Evolutionary conservation across 2,888 invertebrate species (phyloP).

Genomic region (Drosophila testacea): DNA sequence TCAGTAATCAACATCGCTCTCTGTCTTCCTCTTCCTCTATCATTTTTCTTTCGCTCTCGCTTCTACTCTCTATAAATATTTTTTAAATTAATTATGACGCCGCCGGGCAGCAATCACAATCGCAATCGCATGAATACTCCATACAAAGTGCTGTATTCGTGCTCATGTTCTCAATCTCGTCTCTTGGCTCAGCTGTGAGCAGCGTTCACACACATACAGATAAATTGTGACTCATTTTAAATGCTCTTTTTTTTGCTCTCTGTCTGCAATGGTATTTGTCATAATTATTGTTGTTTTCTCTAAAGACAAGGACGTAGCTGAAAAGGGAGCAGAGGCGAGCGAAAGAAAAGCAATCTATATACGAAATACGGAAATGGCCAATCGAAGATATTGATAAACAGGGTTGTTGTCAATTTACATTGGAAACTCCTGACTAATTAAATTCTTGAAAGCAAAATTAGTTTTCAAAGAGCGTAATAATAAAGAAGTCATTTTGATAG

Average conservation of each 20-base stretch:
- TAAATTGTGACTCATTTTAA: constrained; percentile 64
- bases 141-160: constrained; percentile 22
- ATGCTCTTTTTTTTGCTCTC: constrained; percentile 48
- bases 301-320: constrained; percentile 33
- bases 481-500: neutral
- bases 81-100: constrained; percentile 72
- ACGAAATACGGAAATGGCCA: constrained; percentile 10
- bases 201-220: constrained; percentile 21
- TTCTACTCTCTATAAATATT: constrained; percentile 37
- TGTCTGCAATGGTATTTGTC: constrained; percentile 51
- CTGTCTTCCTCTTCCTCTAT: constrained; percentile 22
- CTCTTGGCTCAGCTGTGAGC: constrained; percentile 57
- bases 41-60: constrained; percentile 13
- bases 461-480: neutral
- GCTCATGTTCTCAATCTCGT: constrained; percentile 45
- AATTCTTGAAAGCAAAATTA: neutral
- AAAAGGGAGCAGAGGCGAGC: constrained; percentile 6
- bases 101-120: constrained; percentile 56
- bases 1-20: constrained; percentile 47
- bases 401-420: constrained; percentile 5
- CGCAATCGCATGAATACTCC: constrained; percentile 30
- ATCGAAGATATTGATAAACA: constrained; percentile 21
- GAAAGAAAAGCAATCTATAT: neutral
- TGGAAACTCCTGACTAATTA: too few species aligned
- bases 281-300: constrained; percentile 49